Base-by-base conservation (phyloP, 2,888 invertebrate genomes). In the Morpho helenor region DNA sequence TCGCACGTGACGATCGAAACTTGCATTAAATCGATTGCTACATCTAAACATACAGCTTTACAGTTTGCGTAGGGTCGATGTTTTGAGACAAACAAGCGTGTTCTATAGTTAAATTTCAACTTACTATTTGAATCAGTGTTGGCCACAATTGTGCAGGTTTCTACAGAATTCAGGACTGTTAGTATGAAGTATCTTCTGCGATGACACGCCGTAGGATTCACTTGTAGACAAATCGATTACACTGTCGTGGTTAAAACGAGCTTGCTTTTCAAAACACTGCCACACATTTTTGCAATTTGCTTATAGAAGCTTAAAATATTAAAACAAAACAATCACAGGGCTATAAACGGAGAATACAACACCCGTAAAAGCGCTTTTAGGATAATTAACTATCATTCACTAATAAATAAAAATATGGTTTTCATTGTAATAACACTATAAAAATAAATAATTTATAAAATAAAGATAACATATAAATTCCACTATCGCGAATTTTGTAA, bases 121-220 rank as follows among this genome's bases (percentile, higher is more conserved):
- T 90, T 85, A 90, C 89, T 89, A 89, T 90, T 90, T 86, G 84
- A 78, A 84, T 77, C 80, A 83, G 83, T 87, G 85, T 82, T 87
- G 86, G 87, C 84, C 82, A 81, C 85, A 80, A 85, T 84, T 73
- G 79, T 74, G 85, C 81, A 67, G 64, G 67, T 84, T 84, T 87
- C 75, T 84, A 85, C 82, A 71, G 79, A 80, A 82, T 84, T 88
- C 83, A 84, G 84, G 73, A 77, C 82, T 77, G 75, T 74, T 74
- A 79, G 76, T 16, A 16, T 16, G 16, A 16, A 16, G 16, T 78
- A 79, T 66, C 70, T 71, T 78, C 73, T 80, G 75, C 74, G 76
- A 81, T 79, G 79, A 80, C 81, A 84, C 81, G 73, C 66, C 67
- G 76, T 77, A 80, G 77, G 78, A 79, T 72, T 75, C 79, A 80